A percentile compares a stretch with the other conserved stretches of the same genome.
Conservation (phyloP, 2,888 invertebrate genomes). For the Antitype chi region DNA sequence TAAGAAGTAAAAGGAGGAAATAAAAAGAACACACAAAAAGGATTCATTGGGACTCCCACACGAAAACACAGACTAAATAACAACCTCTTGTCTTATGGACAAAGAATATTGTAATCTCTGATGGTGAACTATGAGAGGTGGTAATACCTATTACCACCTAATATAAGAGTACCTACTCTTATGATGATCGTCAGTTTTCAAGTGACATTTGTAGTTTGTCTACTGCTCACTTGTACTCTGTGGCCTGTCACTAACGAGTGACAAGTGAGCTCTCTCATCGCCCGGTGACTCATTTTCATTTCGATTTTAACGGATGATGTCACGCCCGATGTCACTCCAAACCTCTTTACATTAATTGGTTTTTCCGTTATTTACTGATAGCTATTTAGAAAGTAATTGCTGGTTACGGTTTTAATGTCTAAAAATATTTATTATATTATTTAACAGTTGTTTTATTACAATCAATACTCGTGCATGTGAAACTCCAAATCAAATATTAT, state of each 20-base stretch:
- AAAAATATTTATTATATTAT: not conserved
- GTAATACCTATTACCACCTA: too few species aligned
- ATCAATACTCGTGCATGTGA: not conserved
- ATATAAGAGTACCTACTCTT: too few species aligned
- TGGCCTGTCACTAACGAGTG: slow-evolving; percentile 67
- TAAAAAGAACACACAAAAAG: too few species aligned
- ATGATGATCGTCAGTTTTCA: too few species aligned
- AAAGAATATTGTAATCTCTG: too few species aligned
- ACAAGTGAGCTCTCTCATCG: slow-evolving; percentile 53
- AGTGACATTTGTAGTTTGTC: not conserved
- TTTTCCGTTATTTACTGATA: slow-evolving; percentile 50
- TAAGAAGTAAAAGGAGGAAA: too few species aligned
- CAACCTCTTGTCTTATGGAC: too few species aligned
- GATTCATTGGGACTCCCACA: too few species aligned
- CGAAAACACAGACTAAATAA: too few species aligned
- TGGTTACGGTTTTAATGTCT: slow-evolving; percentile 20
- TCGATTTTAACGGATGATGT: slow-evolving; percentile 69
- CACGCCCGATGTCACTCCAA: slow-evolving; percentile 59
- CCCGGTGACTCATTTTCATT: slow-evolving; percentile 70
- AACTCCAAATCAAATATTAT: not conserved
- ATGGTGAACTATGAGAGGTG: too few species aligned
- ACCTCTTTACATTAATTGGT: slow-evolving; percentile 63
- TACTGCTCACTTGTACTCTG: slow-evolving; percentile 39
- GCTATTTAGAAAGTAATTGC: slow-evolving; percentile 30
- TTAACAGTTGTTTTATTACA: slow-evolving; percentile 5